phyloP scores from a whole-genome alignment of 2,113 vertebrate species.

The Rhinolophus sinicus region DNA sequence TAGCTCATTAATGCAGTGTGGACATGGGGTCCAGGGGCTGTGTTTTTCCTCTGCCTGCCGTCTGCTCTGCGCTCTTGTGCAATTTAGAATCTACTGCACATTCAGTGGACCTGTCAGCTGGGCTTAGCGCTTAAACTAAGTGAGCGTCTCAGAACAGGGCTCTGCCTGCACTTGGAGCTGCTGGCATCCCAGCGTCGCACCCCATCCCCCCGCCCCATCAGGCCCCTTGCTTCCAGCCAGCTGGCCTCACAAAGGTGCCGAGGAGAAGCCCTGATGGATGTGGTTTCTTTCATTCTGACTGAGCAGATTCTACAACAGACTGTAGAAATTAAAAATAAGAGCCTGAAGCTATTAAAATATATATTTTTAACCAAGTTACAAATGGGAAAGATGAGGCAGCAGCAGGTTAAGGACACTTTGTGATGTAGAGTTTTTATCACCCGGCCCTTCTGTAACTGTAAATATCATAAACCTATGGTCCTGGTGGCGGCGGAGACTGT shows the following conservation, averaged over 20 bases:
- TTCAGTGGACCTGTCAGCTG: neutral
- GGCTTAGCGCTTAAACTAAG: fast-evolving
- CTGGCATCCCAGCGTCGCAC: neutral
- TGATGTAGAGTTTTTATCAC: neutral
- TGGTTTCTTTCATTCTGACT: neutral
- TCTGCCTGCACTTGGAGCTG: neutral
- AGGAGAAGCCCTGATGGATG: neutral
- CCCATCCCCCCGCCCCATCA: fast-evolving
- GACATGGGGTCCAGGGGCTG: neutral
- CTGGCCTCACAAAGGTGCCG: neutral
- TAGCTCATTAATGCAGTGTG: fast-evolving
- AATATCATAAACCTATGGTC: neutral
- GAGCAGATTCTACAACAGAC: conserved; percentile 55
- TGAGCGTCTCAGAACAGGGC: neutral
- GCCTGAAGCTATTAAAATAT: neutral
- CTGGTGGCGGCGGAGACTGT: fast-evolving
- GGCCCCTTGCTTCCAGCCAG: neutral
- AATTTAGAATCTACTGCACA: fast-evolving
- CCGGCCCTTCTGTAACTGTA: fast-evolving
- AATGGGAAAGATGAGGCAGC: neutral
- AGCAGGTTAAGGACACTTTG: conserved; percentile 19
- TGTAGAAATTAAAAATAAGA: conserved; percentile 49
- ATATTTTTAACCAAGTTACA: neutral
- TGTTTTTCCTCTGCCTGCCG: neutral
- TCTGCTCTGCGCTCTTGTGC: neutral